Evolutionary conservation across 2,797 vertebrate genomes (phyloP).

Genomic region (Miichthys miiuy): DNA sequence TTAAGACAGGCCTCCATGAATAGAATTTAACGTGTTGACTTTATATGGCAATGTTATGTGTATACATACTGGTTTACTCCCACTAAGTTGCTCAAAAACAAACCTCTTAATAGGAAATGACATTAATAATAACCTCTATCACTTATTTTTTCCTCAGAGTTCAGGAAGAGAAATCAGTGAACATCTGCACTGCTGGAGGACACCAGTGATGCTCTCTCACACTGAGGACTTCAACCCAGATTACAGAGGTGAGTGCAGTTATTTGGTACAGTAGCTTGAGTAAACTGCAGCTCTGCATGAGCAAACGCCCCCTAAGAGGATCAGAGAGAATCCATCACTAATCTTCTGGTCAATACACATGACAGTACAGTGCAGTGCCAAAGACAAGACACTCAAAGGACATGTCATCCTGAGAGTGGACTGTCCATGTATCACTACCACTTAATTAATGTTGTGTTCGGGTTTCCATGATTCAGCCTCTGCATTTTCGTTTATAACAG

Average conservation of each 20-base stretch:
- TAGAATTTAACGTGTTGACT: conserved; percentile 25
- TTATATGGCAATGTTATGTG: neutral
- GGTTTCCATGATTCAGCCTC: neutral
- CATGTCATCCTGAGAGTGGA: conserved; percentile 51
- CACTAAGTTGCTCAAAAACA: conserved; percentile 2
- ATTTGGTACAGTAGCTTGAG: conserved; percentile 59
- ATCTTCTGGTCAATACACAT: conserved; percentile 79
- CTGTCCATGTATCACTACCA: conserved; percentile 20
- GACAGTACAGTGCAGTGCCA: conserved; percentile 61
- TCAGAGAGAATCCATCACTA: conserved; percentile 76
- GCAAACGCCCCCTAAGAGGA: conserved; percentile 79
- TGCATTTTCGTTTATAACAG: neutral
- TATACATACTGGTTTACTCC: no score
- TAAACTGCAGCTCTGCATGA: conserved; percentile 70
- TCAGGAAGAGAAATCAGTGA: conserved; percentile 41
- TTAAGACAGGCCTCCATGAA: conserved; percentile 22
- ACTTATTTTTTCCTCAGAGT: conserved; percentile 55
- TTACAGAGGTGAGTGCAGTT: conserved; percentile 78
- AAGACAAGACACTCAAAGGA: conserved; percentile 73
- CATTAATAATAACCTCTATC: neutral
- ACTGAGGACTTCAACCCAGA: conserved; percentile 69
- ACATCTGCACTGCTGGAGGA: conserved; percentile 68
- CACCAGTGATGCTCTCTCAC: conserved; percentile 78
- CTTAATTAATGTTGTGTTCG: conserved; percentile 7
- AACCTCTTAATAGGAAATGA: neutral